Conservation (phyloP, 1,140 invertebrate species). For the Potamilus streckersoni region DNA sequence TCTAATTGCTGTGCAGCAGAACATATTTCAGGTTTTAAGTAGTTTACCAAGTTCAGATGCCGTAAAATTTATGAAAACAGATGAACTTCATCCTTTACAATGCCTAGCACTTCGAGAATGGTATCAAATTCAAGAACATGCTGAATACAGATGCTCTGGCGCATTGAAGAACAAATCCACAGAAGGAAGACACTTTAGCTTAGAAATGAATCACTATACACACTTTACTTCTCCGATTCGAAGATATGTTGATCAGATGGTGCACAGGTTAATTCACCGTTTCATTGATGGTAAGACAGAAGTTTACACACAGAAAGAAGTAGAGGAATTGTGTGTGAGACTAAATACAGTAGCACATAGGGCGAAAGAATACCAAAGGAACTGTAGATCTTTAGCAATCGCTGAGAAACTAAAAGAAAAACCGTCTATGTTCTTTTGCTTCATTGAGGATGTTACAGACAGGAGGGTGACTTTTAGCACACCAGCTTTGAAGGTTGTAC, state of each 20-base stretch:
- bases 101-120: constrained; percentile 78
- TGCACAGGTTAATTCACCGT: constrained; percentile 77
- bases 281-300: constrained; percentile 73
- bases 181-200: constrained; percentile 59
- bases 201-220: constrained; percentile 34
- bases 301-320: constrained; percentile 34
- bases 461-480: constrained; percentile 1
- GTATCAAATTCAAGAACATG: constrained; percentile 29
- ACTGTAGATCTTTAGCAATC: constrained; percentile 24
- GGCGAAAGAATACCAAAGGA: constrained; percentile 32
- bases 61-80: constrained; percentile 75
- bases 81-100: constrained; percentile 92
- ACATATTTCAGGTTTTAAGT: constrained; percentile 79
- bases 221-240: constrained; percentile 93
- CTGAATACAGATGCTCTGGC: constrained; percentile 12
- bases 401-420: constrained; percentile 24
- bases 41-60: constrained; percentile 83
- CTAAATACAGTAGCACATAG: constrained; percentile 24
- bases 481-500: neutral
- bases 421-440: constrained; percentile 19
- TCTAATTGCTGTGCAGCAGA: constrained; percentile 19
- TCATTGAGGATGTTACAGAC: constrained; percentile 7
- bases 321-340: constrained; percentile 35
- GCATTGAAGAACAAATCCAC: neutral
- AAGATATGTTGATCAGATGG: constrained; percentile 90